Base-by-base conservation (phyloP, 2,797 vertebrate genomes). In the Odontamblyopus lacepedii region DNA sequence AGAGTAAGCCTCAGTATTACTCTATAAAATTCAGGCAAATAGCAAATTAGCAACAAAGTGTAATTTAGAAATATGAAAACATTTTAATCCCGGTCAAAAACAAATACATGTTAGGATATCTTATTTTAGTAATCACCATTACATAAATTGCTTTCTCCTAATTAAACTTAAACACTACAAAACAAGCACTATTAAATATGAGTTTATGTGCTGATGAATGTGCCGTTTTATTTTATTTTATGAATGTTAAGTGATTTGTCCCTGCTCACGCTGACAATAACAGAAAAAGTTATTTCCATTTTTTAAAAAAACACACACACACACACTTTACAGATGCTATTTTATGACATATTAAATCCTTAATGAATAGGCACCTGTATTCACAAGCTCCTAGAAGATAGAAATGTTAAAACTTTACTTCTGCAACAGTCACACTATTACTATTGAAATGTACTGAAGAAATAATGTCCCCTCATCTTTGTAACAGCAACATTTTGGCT, bases 401-500 rank as follows among this genome's bases (percentile, higher is more conserved):
- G 7, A 57, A 57, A 29, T 60, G 27, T 15, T 13, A 60, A 60
- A 60, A 16, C 13, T 60, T 30, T 12, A 63, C 61, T 38, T 9
- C 32, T n/a, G 61, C 16, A 63, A 19, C 18, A 5, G 32, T 3
- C 61, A 63, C 32, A 35, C 5, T 30, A 32, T n/a, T 55, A 59
- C 5, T 9, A 2, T 18, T 18, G 32, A n/a, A 18, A n/a, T 62
- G 62, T 3, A n/a, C 23, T 48, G 61, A 6, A 69, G 65, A 72
- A 38, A 5, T 67, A 75, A 77, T 41, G 63, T 4, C 5, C 18
- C 61, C 74, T 80, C 72, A 74, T 74, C 72, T 83, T 69, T 66
- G 71, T 74, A 56, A 48, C 59, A 66, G 69, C 64, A 70, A 60
- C 70, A n/a, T 78, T 73, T 74, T 57, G 78, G 66, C 62, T 55